Conservation (phyloP, 2,888 invertebrate genomes). For the Scelioninae gen. 2 region DNA sequence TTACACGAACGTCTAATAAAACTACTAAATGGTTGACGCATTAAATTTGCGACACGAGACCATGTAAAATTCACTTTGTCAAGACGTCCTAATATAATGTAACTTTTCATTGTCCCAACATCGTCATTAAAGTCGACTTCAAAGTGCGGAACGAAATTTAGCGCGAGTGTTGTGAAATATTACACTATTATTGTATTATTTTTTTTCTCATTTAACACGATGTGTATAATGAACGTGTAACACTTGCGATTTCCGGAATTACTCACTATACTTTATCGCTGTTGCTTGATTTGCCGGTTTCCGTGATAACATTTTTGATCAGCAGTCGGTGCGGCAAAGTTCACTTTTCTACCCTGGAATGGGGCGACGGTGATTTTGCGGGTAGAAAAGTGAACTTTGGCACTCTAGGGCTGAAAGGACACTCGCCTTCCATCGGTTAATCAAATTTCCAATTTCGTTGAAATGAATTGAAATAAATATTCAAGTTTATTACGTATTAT, state of each 20-base stretch:
- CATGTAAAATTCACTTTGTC: constrained; percentile 47
- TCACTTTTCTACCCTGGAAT: too few species aligned
- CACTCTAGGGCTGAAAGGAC: too few species aligned
- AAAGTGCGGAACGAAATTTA: constrained; percentile 19
- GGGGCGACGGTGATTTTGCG: too few species aligned
- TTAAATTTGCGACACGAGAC: constrained; percentile 14
- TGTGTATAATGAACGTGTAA: constrained; percentile 21
- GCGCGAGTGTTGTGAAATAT: constrained; percentile 29
- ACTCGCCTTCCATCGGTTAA: too few species aligned
- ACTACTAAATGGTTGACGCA: constrained; percentile 20
- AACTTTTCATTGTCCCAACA: constrained; percentile 39
- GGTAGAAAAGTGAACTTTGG: too few species aligned
- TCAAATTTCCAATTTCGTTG: too few species aligned
- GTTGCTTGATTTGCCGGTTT: too few species aligned
- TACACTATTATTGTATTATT: constrained; percentile 11
- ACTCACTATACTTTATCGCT: too few species aligned
- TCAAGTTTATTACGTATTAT: too few species aligned
- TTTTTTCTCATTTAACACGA: constrained; percentile 34
- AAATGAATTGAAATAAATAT: too few species aligned
- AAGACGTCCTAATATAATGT: constrained; percentile 45
- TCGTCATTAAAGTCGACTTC: constrained; percentile 30
- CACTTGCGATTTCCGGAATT: not conserved
- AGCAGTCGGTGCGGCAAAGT: too few species aligned
- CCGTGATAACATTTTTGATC: too few species aligned
- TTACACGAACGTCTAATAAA: constrained; percentile 28